phyloP scores from a whole-genome alignment of 2,113 vertebrate genomes.

The Crotalus tigris region DNA sequence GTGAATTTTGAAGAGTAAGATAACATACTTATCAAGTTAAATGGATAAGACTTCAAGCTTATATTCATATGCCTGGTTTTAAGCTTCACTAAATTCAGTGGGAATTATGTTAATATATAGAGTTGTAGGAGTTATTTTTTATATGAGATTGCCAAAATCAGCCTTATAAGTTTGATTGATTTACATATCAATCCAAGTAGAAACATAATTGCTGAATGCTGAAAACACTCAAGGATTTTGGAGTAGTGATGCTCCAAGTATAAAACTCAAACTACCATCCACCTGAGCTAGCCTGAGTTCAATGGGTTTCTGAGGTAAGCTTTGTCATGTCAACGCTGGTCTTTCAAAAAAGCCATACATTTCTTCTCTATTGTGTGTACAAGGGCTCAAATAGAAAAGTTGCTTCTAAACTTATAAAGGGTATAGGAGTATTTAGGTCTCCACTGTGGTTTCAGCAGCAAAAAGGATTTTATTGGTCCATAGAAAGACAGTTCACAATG shows the following conservation, averaged over 20 bases:
- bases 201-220: neutral
- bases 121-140: neutral
- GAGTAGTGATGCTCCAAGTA: neutral
- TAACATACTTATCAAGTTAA: neutral
- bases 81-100: neutral
- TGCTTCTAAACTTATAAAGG: neutral
- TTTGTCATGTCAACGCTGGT: neutral
- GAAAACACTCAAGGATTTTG: neutral
- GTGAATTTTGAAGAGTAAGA: neutral
- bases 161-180: neutral
- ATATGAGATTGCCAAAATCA: neutral
- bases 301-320: neutral
- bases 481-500: neutral
- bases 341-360: neutral
- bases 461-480: neutral
- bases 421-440: neutral
- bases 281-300: neutral
- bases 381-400: neutral
- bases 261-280: neutral
- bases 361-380: neutral
- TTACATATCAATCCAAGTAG: neutral
- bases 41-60: neutral
- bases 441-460: neutral
- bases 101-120: neutral
- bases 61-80: neutral